These are phyloP conservation scores for Regulus satrapa DNA, from an alignment of 2,113 vertebrate genomes.

Conservation along the genomic window DNA sequence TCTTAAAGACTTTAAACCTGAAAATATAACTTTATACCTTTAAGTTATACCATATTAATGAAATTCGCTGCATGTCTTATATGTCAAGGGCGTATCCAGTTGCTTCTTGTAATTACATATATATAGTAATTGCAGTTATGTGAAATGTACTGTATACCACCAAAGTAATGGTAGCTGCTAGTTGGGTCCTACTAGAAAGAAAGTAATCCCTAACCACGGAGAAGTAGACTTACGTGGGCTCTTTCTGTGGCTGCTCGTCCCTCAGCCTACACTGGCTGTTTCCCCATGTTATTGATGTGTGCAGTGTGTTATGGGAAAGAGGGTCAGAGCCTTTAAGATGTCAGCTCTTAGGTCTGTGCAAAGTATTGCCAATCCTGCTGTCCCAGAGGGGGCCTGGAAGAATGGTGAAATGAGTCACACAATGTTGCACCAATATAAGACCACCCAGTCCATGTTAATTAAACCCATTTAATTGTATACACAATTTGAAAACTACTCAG, in stretches of 20 bases:
- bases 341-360: background rate
- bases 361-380: background rate
- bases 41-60: background rate
- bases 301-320: background rate
- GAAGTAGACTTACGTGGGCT: fast-evolving
- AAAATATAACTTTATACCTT: background rate
- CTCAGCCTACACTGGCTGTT: background rate
- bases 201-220: background rate
- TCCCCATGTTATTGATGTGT: background rate
- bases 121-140: background rate
- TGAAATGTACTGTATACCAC: background rate
- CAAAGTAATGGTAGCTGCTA: background rate
- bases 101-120: background rate
- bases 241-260: fast-evolving
- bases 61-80: background rate
- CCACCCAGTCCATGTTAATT: fast-evolving
- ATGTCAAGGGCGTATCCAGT: background rate
- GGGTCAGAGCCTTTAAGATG: background rate
- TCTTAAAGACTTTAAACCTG: background rate
- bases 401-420: background rate
- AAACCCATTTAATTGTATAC: background rate
- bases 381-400: background rate
- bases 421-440: background rate
- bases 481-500: background rate
- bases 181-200: background rate